These are phyloP conservation scores for Peromyscus aztecus DNA, from an alignment of 2,797 vertebrate genomes.

Conservation along the genomic window DNA sequence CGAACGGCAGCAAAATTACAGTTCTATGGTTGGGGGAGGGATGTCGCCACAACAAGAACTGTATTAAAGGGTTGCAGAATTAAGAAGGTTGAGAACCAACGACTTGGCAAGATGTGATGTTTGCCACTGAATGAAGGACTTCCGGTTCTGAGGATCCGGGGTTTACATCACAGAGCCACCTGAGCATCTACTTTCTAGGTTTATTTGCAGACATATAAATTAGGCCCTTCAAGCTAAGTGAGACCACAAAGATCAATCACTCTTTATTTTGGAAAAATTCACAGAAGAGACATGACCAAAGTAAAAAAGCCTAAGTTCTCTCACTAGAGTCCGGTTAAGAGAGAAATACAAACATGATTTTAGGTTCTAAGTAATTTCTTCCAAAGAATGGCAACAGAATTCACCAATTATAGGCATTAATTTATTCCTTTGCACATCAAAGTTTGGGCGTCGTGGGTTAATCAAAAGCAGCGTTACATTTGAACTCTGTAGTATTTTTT, in stretches of 20 bases:
- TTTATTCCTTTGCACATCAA: background rate
- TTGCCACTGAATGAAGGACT: background rate
- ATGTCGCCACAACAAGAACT: background rate
- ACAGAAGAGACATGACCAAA: background rate
- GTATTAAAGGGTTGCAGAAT: background rate
- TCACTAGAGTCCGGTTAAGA: background rate
- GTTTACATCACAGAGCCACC: background rate
- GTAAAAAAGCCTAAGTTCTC: background rate
- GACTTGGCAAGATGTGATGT: background rate
- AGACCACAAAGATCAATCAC: background rate
- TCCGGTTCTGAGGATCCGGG: background rate
- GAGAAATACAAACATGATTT: background rate
- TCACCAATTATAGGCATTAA: constrained; percentile 8
- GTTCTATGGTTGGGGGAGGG: background rate
- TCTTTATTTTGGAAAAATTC: constrained; percentile 46
- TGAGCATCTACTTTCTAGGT: background rate
- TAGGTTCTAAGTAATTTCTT: constrained; percentile 9
- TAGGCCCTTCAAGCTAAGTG: background rate
- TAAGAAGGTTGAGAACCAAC: background rate
- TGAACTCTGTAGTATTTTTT: background rate
- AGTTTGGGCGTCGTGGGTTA: background rate
- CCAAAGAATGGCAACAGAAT: constrained; percentile 3
- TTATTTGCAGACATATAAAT: background rate
- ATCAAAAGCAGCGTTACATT: constrained; percentile 39
- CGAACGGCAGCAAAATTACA: too few species aligned